These are phyloP conservation scores for Mayetiola destructor DNA, from an alignment of 2,888 invertebrate species.

Conservation along the genomic window DNA sequence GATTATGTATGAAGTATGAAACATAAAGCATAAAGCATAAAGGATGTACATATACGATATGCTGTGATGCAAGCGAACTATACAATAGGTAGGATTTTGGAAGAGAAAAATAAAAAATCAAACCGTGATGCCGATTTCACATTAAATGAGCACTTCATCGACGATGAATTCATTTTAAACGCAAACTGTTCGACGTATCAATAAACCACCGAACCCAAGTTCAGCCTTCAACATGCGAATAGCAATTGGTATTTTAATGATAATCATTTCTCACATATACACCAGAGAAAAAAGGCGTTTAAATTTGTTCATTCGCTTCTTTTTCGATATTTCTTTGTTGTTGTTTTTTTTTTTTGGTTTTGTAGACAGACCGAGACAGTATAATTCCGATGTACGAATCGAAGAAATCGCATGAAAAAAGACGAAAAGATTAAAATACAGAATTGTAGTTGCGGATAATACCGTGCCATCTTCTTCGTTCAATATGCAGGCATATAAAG, in stretches of 20 bases:
- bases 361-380: background rate
- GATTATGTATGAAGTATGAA: too few species aligned
- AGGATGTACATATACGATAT: too few species aligned
- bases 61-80: too few species aligned
- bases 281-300: constrained; percentile 1
- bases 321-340: too few species aligned
- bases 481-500: background rate
- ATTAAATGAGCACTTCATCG: background rate
- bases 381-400: background rate
- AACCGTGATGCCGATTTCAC: background rate
- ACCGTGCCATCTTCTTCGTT: constrained; percentile 7
- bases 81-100: too few species aligned
- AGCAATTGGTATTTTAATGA: background rate
- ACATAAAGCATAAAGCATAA: too few species aligned
- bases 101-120: too few species aligned
- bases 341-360: background rate
- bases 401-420: background rate
- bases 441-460: constrained; percentile 1
- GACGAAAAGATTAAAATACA: background rate
- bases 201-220: too few species aligned
- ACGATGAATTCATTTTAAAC: background rate
- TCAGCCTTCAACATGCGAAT: background rate
- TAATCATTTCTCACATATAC: background rate
- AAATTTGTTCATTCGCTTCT: background rate
- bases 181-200: background rate